phyloP scores from a whole-genome alignment of 2,797 vertebrate genomes.

The Hippocampus kuda region DNA sequence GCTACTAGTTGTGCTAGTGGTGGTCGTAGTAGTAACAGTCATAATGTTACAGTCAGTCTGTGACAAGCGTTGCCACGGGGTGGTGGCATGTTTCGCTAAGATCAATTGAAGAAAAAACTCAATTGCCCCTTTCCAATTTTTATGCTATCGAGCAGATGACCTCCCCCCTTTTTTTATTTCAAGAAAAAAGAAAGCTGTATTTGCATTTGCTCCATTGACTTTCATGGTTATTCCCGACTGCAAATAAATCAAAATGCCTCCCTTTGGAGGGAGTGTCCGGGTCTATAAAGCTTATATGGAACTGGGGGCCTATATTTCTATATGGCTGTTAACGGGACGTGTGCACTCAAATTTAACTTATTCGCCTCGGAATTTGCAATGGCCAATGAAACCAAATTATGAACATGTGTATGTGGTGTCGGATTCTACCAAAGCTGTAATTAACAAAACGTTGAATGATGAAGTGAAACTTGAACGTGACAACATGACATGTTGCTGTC shows the following conservation, averaged over 20 bases:
- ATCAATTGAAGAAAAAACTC: background rate
- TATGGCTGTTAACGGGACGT: constrained; percentile 4
- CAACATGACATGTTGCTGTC: background rate
- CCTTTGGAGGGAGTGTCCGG: constrained; percentile 22
- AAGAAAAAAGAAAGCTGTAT: constrained; percentile 40
- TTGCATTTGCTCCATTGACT: constrained; percentile 45
- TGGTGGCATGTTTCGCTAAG: background rate
- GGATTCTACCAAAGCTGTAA: background rate
- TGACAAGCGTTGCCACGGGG: background rate
- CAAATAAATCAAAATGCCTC: constrained; percentile 43
- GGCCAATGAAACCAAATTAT: too few species aligned
- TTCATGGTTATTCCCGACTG: constrained; percentile 46
- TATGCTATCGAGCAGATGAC: constrained; percentile 40
- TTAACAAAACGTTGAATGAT: background rate
- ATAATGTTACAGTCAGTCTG: background rate
- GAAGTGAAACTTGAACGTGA: background rate
- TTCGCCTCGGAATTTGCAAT: background rate
- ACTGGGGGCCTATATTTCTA: constrained; percentile 12
- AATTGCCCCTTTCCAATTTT: constrained; percentile 28
- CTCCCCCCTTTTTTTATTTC: constrained; percentile 41
- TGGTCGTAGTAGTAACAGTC: background rate
- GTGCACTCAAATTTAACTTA: constrained; percentile 9
- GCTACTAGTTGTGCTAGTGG: background rate
- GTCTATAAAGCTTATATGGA: constrained; percentile 29
- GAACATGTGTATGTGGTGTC: background rate